Percentiles rank a stretch among this genome's conserved stretches.
Conservation (phyloP, 1,140 invertebrate species). For the Agrypnia vestita region DNA sequence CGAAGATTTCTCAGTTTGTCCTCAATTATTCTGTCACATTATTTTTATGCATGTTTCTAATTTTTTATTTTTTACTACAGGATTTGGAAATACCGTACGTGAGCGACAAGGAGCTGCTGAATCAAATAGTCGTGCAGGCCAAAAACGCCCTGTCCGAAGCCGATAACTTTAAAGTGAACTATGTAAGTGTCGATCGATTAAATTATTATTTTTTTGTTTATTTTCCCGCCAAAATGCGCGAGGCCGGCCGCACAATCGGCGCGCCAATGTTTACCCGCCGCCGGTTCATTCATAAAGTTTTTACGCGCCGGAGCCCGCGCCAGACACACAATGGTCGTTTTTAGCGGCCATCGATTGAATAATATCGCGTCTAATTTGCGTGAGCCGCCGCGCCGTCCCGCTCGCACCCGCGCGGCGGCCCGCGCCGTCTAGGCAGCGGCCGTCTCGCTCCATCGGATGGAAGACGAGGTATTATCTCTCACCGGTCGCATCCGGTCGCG, state of each 20-base stretch:
- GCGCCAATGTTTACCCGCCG: slow-evolving; percentile 28
- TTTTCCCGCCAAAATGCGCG: slow-evolving; percentile 22
- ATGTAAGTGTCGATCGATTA: slow-evolving; percentile 68
- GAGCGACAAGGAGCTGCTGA: slow-evolving; percentile 64
- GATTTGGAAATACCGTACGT: slow-evolving; percentile 64
- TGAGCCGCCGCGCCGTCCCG: slow-evolving; percentile 33
- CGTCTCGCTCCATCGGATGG: slow-evolving; percentile 55
- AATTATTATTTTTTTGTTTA: neutral
- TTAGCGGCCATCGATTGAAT: slow-evolving; percentile 46
- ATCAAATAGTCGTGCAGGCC: slow-evolving; percentile 69
- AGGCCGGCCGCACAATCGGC: neutral
- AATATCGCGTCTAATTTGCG: slow-evolving; percentile 53
- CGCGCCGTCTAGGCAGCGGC: slow-evolving; percentile 1
- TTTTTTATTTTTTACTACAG: slow-evolving; percentile 54
- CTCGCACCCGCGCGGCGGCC: slow-evolving; percentile 28
- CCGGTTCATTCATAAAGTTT: slow-evolving; percentile 42
- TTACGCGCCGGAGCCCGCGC: slow-evolving; percentile 24
- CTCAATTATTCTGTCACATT: no score
- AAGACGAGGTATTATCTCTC: slow-evolving; percentile 57
- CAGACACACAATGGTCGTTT: slow-evolving; percentile 45
- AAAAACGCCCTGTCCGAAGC: slow-evolving; percentile 70
- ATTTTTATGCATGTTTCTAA: no score
- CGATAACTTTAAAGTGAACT: slow-evolving; percentile 69
- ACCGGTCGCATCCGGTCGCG: slow-evolving; percentile 55
- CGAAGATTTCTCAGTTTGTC: no score